A percentile compares a stretch with the other conserved stretches of the same genome.
phyloP scores from a whole-genome alignment of 2,888 invertebrate species.

The Nomada lathburiana region DNA sequence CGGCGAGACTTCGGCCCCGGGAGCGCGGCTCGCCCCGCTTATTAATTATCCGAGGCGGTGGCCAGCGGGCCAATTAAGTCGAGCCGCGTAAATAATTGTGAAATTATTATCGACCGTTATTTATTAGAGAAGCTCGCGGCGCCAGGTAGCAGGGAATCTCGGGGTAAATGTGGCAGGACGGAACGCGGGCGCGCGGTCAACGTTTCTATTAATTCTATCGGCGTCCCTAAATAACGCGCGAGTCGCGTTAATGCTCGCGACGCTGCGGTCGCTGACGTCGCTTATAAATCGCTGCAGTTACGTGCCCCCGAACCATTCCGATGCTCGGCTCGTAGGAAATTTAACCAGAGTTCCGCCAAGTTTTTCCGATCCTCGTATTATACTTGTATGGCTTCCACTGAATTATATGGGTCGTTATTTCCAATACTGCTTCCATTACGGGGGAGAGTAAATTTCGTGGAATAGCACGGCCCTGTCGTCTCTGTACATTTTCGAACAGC shows the following conservation, averaged over 20 bases:
- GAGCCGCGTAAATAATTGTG: conserved; percentile 37
- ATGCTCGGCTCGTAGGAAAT: conserved; percentile 44
- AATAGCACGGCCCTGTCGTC: too few relatives aligned
- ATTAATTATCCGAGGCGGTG: conserved; percentile 21
- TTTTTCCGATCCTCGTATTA: not conserved
- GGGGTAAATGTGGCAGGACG: conserved; percentile 29
- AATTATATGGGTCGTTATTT: too few relatives aligned
- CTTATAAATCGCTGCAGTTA: conserved; percentile 42
- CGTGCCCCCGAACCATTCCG: conserved; percentile 6
- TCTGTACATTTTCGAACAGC: too few relatives aligned
- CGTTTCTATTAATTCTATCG: conserved; percentile 62
- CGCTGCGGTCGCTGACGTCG: conserved; percentile 35
- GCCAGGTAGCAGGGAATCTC: conserved; percentile 41
- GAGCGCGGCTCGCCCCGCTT: not conserved
- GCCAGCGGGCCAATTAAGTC: conserved; percentile 11
- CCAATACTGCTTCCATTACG: too few relatives aligned
- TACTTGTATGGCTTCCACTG: too few relatives aligned
- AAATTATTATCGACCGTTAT: conserved; percentile 38
- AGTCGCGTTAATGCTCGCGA: conserved; percentile 56
- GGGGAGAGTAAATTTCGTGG: too few relatives aligned
- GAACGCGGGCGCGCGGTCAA: conserved; percentile 40
- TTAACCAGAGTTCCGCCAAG: conserved; percentile 14
- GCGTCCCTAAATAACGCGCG: conserved; percentile 60
- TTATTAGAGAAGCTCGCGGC: conserved; percentile 21
- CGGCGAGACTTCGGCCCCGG: not conserved